Evolutionary conservation across 1,140 invertebrate species (phyloP).

Genomic region (Carcinoscorpius rotundicauda): DNA sequence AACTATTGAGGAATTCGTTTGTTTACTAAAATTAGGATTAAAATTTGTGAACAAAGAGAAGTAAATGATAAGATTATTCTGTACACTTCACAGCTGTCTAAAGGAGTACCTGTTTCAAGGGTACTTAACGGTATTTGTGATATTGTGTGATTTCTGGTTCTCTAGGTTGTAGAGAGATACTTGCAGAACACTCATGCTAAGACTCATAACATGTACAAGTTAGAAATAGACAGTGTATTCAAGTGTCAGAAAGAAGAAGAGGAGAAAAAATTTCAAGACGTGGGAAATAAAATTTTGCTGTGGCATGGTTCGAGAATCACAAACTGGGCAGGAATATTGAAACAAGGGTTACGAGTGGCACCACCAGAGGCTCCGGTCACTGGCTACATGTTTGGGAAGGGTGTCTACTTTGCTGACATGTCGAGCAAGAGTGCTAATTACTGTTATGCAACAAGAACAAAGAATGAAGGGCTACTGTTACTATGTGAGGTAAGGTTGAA

Average conservation of each 20-base stretch:
- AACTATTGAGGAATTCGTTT: no score
- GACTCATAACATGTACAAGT: conserved; percentile 34
- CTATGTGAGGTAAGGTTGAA: conserved; percentile 41
- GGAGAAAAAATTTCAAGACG: conserved; percentile 22
- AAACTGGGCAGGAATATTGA: conserved; percentile 46
- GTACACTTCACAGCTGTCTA: neutral
- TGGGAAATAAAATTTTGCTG: conserved; percentile 37
- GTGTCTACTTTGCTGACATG: conserved; percentile 50
- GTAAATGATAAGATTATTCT: neutral
- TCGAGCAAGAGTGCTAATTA: conserved; percentile 50
- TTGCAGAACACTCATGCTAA: conserved; percentile 34
- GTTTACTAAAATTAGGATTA: conserved; percentile 1
- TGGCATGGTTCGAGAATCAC: conserved; percentile 47
- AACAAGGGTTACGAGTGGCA: conserved; percentile 46
- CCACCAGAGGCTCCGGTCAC: conserved; percentile 39
- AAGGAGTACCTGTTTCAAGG: neutral
- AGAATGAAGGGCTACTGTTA: conserved; percentile 39
- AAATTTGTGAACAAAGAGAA: no score
- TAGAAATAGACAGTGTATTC: conserved; percentile 34
- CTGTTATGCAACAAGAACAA: conserved; percentile 36
- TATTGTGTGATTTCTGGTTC: conserved; percentile 20
- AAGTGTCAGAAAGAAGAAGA: conserved; percentile 26
- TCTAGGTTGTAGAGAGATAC: conserved; percentile 33
- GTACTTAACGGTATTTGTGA: no score
- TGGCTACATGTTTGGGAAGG: conserved; percentile 47